Evolutionary conservation across 1,140 invertebrate genomes (phyloP).

Genomic region (Musca domestica): DNA sequence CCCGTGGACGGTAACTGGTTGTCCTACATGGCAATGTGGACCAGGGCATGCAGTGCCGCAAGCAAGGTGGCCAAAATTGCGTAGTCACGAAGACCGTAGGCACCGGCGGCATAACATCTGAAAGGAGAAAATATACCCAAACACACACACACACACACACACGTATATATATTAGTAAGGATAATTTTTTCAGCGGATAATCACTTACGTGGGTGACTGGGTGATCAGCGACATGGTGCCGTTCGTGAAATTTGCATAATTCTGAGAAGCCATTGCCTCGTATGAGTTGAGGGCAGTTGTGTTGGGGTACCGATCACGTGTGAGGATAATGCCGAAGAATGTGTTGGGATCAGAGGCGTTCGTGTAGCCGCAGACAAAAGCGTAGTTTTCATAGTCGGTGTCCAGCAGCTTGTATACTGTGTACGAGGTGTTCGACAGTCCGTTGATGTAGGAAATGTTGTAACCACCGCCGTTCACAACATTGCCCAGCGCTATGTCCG

Average conservation of each 20-base stretch:
- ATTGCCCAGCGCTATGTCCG: constrained; percentile 30
- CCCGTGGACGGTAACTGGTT: no score
- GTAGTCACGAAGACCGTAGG: neutral
- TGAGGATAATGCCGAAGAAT: constrained; percentile 34
- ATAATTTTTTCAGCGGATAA: neutral
- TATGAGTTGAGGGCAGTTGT: constrained; percentile 20
- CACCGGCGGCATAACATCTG: constrained; percentile 32
- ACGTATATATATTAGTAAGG: no score
- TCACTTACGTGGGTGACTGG: constrained; percentile 38
- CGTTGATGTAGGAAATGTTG: constrained; percentile 36
- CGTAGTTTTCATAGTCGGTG: constrained; percentile 34
- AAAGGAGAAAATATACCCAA: no score
- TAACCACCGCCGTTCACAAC: constrained; percentile 6
- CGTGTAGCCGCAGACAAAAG: constrained; percentile 42
- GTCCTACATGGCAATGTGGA: neutral
- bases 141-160: no score
- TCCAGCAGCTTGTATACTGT: constrained; percentile 36
- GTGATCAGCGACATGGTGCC: constrained; percentile 35
- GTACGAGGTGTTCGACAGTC: constrained; percentile 26
- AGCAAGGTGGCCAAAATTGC: neutral
- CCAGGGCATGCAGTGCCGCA: neutral
- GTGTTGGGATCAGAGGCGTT: constrained; percentile 35
- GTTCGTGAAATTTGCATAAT: constrained; percentile 33
- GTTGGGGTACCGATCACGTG: constrained; percentile 29
- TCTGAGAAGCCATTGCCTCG: constrained; percentile 21